Conservation (phyloP, 92 coral and sea anemone genomes). For the Ricordea florida region DNA sequence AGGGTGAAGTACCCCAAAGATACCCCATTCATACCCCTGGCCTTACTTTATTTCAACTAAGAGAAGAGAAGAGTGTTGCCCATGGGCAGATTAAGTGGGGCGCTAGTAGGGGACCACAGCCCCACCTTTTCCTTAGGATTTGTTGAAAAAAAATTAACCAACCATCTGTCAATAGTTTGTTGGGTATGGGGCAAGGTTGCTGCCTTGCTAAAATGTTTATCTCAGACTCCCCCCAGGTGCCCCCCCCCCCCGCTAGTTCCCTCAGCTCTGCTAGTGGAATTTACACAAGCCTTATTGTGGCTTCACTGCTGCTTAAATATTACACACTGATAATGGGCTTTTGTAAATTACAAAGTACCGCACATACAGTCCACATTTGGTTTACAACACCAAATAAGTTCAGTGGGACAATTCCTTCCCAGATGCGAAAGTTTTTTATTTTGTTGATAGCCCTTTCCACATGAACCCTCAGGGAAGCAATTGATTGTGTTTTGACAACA, state of each 20-base stretch:
- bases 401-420: constrained; percentile 60
- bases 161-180: no score
- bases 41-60: no score
- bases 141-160: no score
- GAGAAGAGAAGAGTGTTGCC: no score
- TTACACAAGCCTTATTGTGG: neutral
- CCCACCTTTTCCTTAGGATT: no score
- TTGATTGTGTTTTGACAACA: constrained; percentile 47
- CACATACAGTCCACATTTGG: constrained; percentile 65
- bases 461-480: constrained; percentile 47
- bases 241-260: neutral
- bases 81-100: no score
- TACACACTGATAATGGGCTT: constrained; percentile 3
- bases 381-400: constrained; percentile 55
- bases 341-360: constrained; percentile 31
- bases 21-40: no score
- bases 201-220: no score
- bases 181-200: no score
- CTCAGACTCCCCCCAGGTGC: neutral
- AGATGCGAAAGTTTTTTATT: constrained; percentile 50
- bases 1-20: no score
- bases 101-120: no score
- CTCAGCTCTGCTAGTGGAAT: neutral
- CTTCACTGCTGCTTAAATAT: neutral
- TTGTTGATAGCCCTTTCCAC: constrained; percentile 55